phyloP scores from a whole-genome alignment of 92 coral and sea anemone genomes.

The Bergia puertoricense region DNA sequence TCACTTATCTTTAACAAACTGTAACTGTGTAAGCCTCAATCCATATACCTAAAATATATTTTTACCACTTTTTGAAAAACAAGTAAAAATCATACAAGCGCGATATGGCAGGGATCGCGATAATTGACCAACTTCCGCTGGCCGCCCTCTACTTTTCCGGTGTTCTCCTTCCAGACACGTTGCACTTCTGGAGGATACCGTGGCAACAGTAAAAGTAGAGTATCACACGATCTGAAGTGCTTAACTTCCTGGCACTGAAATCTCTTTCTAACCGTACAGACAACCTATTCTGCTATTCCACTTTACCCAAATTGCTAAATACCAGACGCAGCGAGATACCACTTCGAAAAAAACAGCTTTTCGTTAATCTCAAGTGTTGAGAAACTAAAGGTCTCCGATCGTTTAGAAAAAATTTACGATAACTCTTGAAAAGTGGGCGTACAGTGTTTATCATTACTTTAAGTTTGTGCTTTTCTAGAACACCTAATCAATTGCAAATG shows the following conservation, averaged over 20 bases:
- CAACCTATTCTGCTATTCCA: neutral
- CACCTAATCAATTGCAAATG: neutral
- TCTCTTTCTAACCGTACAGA: neutral
- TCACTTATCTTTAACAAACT: neutral
- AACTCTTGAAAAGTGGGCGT: too few relatives aligned
- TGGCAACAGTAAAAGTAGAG: too few relatives aligned
- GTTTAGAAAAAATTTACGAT: neutral
- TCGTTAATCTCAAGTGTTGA: neutral
- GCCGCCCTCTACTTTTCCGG: neutral
- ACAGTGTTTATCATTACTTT: neutral
- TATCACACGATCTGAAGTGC: neutral
- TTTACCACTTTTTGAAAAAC: neutral
- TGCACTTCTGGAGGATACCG: neutral
- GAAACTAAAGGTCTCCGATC: too few relatives aligned
- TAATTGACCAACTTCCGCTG: neutral
- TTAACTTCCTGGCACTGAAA: neutral
- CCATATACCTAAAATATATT: neutral
- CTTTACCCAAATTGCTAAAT: neutral
- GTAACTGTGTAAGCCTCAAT: neutral
- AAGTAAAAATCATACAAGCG: neutral
- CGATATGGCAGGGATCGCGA: neutral
- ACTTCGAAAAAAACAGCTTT: neutral
- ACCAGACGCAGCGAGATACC: too few relatives aligned
- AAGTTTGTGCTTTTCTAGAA: neutral
- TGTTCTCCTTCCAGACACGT: neutral